Conservation (phyloP, 2,888 invertebrate species). For the Muschampia plurimacula region DNA sequence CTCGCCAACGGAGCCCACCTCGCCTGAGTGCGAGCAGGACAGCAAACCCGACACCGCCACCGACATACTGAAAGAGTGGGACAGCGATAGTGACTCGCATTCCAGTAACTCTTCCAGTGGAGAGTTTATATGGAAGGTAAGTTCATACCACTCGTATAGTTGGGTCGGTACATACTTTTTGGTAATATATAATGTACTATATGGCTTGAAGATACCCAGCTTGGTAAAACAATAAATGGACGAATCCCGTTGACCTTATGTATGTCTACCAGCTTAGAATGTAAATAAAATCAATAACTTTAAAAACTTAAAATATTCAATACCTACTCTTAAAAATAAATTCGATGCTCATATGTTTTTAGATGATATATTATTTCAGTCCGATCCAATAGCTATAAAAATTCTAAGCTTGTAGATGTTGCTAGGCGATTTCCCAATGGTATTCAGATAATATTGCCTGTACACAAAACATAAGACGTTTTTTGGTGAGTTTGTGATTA, state of each 20-base stretch:
- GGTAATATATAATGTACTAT: not conserved
- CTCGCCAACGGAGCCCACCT: conserved; percentile 74
- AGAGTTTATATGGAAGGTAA: conserved; percentile 92
- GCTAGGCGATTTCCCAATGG: not conserved
- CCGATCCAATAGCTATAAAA: not conserved
- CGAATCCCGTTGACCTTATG: not conserved
- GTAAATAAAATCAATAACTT: not conserved
- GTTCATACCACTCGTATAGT: conserved; percentile 43
- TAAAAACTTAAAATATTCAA: no score
- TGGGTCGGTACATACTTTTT: conserved; percentile 19
- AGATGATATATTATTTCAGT: no score
- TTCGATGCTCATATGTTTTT: no score
- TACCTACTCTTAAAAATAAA: no score
- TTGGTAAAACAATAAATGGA: conserved; percentile 5
- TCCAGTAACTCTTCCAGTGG: conserved; percentile 91
- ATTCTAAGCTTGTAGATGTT: not conserved
- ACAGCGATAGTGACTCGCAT: conserved; percentile 87
- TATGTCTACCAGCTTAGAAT: not conserved
- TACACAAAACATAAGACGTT: not conserved
- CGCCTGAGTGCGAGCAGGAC: conserved; percentile 68
- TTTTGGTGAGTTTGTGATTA: conserved; percentile 24
- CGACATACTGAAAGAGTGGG: conserved; percentile 87
- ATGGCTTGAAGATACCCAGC: conserved; percentile 30
- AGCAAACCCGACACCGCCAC: conserved; percentile 68
- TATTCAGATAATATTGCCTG: not conserved